phyloP scores from a whole-genome alignment of 2,888 invertebrate species.

The Macrophya annulata region DNA sequence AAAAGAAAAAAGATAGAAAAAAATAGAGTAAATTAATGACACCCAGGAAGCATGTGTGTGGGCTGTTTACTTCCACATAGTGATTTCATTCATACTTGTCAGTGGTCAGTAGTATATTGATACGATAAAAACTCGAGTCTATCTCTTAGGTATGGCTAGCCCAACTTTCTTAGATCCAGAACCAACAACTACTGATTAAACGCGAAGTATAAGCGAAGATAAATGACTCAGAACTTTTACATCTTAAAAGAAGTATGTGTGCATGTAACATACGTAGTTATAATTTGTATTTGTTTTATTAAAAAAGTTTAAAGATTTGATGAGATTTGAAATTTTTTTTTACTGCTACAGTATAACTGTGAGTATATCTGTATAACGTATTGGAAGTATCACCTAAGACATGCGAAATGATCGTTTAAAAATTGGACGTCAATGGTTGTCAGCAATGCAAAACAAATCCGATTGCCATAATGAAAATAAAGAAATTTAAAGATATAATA shows the following conservation, averaged over 20 bases:
- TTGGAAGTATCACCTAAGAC: background rate
- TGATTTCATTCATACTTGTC: constrained; percentile 40
- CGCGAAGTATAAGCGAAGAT: background rate
- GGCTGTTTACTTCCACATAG: background rate
- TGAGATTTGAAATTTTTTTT: background rate
- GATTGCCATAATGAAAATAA: background rate
- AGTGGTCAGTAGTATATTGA: constrained; percentile 22
- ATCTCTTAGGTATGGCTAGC: background rate
- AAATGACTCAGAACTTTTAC: constrained; percentile 43
- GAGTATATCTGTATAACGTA: background rate
- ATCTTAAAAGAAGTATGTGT: background rate
- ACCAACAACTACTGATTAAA: constrained; percentile 13
- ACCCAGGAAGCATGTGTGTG: constrained; percentile 5
- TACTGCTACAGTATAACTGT: background rate
- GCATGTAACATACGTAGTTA: background rate
- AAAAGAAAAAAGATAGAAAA: background rate
- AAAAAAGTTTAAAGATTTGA: background rate
- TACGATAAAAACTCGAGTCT: background rate
- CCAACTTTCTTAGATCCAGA: constrained; percentile 49
- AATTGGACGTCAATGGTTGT: background rate
- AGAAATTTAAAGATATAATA: background rate
- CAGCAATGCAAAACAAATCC: constrained; percentile 11
- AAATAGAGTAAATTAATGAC: constrained; percentile 3
- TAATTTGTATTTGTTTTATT: background rate
- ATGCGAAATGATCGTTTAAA: constrained; percentile 15